These are phyloP conservation scores for Diadema setosum DNA, from an alignment of 35 echinoderm and acorn worm species.

Conservation along the genomic window DNA sequence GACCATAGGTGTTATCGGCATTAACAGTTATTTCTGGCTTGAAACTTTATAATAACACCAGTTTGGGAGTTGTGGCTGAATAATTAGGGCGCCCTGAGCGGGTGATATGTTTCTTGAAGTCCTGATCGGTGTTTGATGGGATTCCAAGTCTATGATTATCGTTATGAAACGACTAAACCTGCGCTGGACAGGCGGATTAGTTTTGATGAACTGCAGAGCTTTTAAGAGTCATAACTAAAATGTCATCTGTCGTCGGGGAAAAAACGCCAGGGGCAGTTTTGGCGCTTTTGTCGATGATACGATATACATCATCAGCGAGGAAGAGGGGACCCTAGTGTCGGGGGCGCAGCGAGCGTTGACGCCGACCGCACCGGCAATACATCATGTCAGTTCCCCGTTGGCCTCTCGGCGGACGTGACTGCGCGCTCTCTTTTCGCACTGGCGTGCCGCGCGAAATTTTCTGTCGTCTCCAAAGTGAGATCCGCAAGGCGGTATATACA, in stretches of 20 bases:
- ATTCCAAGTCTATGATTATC: not conserved
- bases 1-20: too few relatives aligned
- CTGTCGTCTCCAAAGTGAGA: too few relatives aligned
- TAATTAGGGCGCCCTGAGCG: too few relatives aligned
- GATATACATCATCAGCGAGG: not conserved
- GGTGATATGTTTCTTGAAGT: too few relatives aligned
- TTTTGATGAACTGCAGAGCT: constrained; percentile 10
- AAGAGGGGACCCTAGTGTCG: not conserved
- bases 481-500: too few relatives aligned
- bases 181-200: not conserved
- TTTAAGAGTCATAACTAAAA: constrained; percentile 16
- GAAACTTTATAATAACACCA: too few relatives aligned
- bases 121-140: not conserved
- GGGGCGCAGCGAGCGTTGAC: not conserved
- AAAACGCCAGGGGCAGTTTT: constrained; percentile 11
- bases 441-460: too few relatives aligned
- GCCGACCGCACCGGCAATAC: constrained; percentile 14
- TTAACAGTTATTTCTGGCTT: too few relatives aligned
- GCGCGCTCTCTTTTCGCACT: not conserved
- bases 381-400: constrained; percentile 15
- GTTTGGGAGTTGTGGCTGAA: too few relatives aligned
- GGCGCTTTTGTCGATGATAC: not conserved
- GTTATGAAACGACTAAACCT: not conserved
- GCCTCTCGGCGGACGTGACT: not conserved
- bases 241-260: constrained; percentile 12